phyloP scores from a whole-genome alignment of 2,888 invertebrate species.

The Monoplex corrugatus region DNA sequence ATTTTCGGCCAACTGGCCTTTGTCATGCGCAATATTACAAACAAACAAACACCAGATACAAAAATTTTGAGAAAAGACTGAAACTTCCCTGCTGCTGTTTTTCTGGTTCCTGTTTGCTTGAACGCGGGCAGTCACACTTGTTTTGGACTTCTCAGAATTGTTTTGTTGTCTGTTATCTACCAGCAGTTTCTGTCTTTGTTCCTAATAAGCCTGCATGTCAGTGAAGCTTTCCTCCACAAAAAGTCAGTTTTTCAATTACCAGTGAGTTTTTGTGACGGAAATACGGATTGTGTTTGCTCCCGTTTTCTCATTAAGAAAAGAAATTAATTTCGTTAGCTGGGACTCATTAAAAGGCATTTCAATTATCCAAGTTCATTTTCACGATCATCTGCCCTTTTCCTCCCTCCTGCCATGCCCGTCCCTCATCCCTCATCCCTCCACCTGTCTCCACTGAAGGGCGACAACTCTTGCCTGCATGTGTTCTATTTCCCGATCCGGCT shows the following conservation, averaged over 20 bases:
- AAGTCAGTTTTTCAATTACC: neutral
- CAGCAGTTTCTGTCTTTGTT: no score
- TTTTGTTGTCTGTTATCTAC: no score
- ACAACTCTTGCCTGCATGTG: neutral
- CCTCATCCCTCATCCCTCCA: neutral
- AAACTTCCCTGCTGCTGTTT: no score
- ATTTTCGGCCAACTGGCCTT: no score
- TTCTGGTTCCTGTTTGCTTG: no score
- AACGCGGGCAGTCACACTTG: no score
- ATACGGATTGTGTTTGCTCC: conserved; percentile 15
- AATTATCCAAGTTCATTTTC: neutral
- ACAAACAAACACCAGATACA: no score
- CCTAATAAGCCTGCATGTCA: no score
- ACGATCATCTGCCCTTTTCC: conserved; percentile 33
- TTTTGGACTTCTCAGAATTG: no score
- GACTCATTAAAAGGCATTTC: conserved; percentile 18
- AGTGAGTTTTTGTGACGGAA: neutral
- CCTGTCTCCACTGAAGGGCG: conserved; percentile 12
- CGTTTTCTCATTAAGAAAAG: conserved; percentile 21
- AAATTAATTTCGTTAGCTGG: conserved; percentile 33
- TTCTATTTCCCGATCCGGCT: conserved; percentile 39
- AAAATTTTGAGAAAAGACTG: no score
- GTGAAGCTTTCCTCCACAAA: no score
- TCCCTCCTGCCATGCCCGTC: neutral
- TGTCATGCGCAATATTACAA: no score